Evolutionary conservation across 1,140 invertebrate genomes (phyloP).

Genomic region (Penaeus indicus): DNA sequence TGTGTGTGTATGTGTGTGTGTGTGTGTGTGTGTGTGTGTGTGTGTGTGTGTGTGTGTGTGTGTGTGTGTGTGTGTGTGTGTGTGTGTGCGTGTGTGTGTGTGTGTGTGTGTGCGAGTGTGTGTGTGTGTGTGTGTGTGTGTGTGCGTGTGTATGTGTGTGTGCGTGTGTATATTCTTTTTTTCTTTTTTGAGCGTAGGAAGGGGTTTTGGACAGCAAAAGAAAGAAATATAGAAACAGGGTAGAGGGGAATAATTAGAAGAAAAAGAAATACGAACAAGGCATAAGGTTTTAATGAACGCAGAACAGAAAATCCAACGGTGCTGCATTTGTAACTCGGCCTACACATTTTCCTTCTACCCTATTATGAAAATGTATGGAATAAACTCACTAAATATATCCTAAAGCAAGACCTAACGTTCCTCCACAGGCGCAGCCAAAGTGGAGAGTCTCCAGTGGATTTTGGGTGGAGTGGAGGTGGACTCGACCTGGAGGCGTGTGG

Average conservation of each 20-base stretch:
- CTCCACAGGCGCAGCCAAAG: neutral
- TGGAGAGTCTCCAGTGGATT: constrained; percentile 34
- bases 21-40: neutral
- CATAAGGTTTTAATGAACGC: no score
- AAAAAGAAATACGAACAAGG: no score
- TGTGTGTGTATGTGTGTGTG: neutral
- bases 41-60: neutral
- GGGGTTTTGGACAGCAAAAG: neutral
- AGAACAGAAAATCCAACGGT: no score
- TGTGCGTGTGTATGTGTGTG: neutral
- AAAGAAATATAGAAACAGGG: neutral
- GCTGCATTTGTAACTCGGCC: no score
- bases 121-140: no score
- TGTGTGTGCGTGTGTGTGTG: neutral
- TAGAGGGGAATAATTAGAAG: neutral
- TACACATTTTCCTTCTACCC: no score
- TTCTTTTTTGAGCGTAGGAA: neutral
- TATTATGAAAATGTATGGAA: no score
- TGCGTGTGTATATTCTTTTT: neutral
- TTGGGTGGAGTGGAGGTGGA: constrained; percentile 34
- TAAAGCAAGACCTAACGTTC: neutral
- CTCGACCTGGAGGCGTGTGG: constrained; percentile 13
- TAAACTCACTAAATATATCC: neutral
- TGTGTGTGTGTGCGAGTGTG: neutral
- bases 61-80: neutral